These are phyloP conservation scores for Micrastur ruficollis DNA, from an alignment of 2,797 vertebrate genomes.

Conservation along the genomic window DNA sequence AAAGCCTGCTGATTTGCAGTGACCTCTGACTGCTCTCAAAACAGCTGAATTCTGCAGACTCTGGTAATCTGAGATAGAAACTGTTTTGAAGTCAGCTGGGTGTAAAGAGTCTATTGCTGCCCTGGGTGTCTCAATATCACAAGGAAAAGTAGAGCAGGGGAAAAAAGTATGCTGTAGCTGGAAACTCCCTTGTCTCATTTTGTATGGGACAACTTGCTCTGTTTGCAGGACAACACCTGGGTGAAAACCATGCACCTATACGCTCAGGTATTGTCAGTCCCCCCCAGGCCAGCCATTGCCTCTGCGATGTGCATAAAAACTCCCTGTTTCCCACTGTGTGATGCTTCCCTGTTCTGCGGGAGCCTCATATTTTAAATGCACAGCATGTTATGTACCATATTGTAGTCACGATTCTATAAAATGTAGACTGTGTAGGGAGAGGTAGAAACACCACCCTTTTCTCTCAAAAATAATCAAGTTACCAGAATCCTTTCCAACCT, in stretches of 20 bases:
- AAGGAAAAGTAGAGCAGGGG: neutral
- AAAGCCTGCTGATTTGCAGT: conserved; percentile 67
- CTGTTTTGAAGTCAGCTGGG: conserved; percentile 57
- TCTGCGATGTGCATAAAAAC: neutral
- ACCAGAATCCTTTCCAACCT: neutral
- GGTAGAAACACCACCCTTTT: neutral
- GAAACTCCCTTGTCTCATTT: neutral
- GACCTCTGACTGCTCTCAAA: conserved; percentile 64
- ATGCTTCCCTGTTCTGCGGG: neutral
- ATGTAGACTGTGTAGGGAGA: neutral
- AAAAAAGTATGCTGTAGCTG: neutral
- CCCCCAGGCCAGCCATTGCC: neutral
- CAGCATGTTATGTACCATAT: neutral
- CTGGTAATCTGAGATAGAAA: conserved; percentile 41
- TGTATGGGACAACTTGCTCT: neutral
- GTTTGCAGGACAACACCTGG: neutral
- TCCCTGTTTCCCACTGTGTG: neutral
- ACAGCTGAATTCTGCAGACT: conserved; percentile 59
- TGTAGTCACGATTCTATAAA: neutral
- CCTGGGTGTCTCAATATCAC: neutral
- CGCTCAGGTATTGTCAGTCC: neutral
- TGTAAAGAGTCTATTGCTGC: conserved; percentile 46
- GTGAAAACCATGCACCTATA: neutral
- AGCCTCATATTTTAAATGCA: neutral
- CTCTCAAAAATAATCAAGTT: neutral